Conservation (phyloP, 92 coral and sea anemone genomes). For the Epizoanthus ramosus region DNA sequence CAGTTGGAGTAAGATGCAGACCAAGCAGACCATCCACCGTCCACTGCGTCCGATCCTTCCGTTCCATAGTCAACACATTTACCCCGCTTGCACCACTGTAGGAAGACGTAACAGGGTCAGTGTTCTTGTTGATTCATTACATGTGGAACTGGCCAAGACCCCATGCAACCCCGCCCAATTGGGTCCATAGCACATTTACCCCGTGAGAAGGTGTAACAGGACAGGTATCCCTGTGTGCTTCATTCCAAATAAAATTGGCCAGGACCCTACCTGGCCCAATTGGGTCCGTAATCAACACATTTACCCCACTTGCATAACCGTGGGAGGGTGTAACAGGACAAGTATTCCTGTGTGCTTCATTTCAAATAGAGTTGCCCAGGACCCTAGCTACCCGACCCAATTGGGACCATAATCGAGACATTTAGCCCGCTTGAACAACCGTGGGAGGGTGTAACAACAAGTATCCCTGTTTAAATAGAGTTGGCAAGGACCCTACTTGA, state of each 20-base stretch:
- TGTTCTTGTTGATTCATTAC: not conserved
- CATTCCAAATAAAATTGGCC: not conserved
- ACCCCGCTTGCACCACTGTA: slow-evolving; percentile 97
- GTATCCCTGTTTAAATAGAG: not conserved
- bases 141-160: not conserved
- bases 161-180: not conserved
- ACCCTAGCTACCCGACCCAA: not conserved
- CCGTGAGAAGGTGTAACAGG: slow-evolving; percentile 26
- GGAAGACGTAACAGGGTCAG: not conserved
- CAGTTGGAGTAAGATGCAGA: slow-evolving; percentile 82
- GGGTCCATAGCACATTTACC: slow-evolving; percentile 79
- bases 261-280: not conserved
- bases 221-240: not conserved
- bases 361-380: not conserved
- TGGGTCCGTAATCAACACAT: slow-evolving; percentile 66
- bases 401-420: slow-evolving; percentile 36
- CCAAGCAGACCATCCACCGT: slow-evolving; percentile 98
- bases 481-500: not conserved
- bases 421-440: slow-evolving; percentile 31
- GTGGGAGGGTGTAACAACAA: not conserved
- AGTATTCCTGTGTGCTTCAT: not conserved
- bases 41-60: slow-evolving; percentile 85
- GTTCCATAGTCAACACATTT: slow-evolving; percentile 77
- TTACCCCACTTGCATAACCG: slow-evolving; percentile 97
- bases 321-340: not conserved